Percentiles rank a stretch among this genome's conserved stretches.
phyloP scores from a whole-genome alignment of 2,888 invertebrate species.

The Germaria angustata region DNA sequence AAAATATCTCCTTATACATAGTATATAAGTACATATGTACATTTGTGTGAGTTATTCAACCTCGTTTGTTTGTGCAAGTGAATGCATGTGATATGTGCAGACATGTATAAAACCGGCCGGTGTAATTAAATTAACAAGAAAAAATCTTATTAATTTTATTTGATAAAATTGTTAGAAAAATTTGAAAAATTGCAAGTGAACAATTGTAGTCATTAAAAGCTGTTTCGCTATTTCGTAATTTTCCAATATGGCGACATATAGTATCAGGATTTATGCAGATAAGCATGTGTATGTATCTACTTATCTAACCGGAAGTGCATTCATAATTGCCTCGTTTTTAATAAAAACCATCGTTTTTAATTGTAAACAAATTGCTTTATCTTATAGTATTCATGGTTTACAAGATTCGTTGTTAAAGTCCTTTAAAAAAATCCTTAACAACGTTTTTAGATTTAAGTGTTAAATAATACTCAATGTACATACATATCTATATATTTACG shows the following conservation, averaged over 20 bases:
- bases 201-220: not conserved
- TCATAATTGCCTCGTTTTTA: not conserved
- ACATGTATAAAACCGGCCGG: constrained; percentile 67
- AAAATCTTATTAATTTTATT: not conserved
- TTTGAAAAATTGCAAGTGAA: not conserved
- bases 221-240: constrained; percentile 38
- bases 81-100: not conserved
- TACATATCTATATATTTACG: no score
- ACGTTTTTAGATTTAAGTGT: no score
- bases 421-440: no score
- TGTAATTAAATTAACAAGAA: not conserved
- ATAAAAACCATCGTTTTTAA: not conserved
- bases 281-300: constrained; percentile 16
- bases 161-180: not conserved
- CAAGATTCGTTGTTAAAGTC: no score
- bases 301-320: constrained; percentile 65
- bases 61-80: no score
- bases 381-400: no score
- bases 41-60: no score
- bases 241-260: constrained; percentile 61
- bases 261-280: not conserved
- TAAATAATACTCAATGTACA: no score
- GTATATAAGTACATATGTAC: constrained; percentile 8
- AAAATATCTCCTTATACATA: not conserved
- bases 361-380: not conserved